phyloP scores from a whole-genome alignment of 2,797 vertebrate species.

The Linurgus olivaceus region DNA sequence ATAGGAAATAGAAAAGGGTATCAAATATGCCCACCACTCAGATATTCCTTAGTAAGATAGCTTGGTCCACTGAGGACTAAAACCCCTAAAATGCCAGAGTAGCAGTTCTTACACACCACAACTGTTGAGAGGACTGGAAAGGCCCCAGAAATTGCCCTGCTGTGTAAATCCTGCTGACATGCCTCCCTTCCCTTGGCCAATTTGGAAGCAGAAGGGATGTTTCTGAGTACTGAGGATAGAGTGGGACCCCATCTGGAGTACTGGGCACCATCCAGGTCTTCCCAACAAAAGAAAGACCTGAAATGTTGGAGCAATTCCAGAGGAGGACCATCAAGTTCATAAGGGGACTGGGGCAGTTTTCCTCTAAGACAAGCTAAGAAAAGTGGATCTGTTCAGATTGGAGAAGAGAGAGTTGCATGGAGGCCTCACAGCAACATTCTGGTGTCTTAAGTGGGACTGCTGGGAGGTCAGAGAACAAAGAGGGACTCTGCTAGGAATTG shows the following conservation, averaged over 20 bases:
- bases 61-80: not conserved
- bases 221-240: not conserved
- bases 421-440: not conserved
- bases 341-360: not conserved
- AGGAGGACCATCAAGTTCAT: not conserved
- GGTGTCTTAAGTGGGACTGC: accelerated
- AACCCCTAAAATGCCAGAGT: not conserved
- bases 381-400: not conserved
- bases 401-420: not conserved
- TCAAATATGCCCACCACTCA: not conserved
- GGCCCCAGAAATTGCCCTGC: not conserved
- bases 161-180: not conserved
- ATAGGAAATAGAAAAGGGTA: not conserved
- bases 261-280: accelerated
- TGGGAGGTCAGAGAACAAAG: not conserved
- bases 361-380: not conserved
- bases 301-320: not conserved
- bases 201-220: not conserved
- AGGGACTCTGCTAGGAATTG: not conserved
- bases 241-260: not conserved
- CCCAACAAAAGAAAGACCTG: not conserved
- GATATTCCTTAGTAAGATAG: not conserved
- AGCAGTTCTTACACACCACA: not conserved
- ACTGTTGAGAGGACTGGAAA: not conserved
- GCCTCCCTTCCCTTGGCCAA: not conserved